A percentile compares a stretch with the other conserved stretches of the same genome.
phyloP scores from a whole-genome alignment of 1,140 invertebrate genomes.

The Akabosia matsudoensis region DNA sequence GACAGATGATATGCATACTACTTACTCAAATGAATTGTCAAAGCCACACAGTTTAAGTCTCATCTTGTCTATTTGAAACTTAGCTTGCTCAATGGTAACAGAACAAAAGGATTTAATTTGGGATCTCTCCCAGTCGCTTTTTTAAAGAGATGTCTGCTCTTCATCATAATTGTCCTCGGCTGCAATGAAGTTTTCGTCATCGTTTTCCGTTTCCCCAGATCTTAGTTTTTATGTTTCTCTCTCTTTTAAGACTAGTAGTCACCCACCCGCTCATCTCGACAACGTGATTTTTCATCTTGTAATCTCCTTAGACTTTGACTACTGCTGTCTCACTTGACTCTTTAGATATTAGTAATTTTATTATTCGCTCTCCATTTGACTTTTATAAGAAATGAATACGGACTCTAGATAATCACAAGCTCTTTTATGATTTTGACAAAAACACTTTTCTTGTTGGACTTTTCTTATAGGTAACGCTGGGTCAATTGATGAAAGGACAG shows the following conservation, averaged over 20 bases:
- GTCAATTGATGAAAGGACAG: slow-evolving; percentile 41
- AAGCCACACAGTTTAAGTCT: neutral
- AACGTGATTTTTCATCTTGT: neutral
- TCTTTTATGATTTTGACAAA: too few relatives aligned
- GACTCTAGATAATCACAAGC: too few relatives aligned
- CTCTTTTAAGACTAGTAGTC: too few relatives aligned
- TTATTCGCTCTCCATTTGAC: neutral
- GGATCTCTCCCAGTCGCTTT: neutral
- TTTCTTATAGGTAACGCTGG: slow-evolving; percentile 36
- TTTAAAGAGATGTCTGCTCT: neutral
- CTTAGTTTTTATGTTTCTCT: too few relatives aligned
- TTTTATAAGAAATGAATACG: neutral
- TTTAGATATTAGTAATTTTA: too few relatives aligned
- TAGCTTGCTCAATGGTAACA: neutral
- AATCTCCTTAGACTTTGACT: neutral
- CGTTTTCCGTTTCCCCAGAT: too few relatives aligned
- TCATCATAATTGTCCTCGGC: too few relatives aligned
- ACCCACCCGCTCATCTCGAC: too few relatives aligned
- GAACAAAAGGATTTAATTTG: neutral
- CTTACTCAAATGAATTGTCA: neutral
- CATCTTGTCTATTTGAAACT: neutral
- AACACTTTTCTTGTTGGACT: slow-evolving; percentile 8
- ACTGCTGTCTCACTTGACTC: too few relatives aligned
- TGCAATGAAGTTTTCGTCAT: too few relatives aligned
- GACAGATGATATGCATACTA: neutral